Conservation (phyloP, 2,113 vertebrate species). For the Dunckerocampus dactyliophorus region DNA sequence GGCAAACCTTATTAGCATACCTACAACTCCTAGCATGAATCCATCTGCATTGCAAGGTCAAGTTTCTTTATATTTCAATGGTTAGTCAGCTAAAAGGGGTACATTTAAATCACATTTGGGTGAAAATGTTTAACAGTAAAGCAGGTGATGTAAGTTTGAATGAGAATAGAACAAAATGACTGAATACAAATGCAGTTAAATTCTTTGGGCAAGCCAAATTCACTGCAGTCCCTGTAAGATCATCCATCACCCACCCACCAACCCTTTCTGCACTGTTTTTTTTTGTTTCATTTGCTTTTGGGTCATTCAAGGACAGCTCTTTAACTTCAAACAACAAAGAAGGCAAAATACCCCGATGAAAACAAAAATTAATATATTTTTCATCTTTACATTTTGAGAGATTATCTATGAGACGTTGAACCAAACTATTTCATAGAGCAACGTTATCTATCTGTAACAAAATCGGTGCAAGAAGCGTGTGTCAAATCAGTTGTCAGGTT, state of each 20-base stretch:
- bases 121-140: not conserved
- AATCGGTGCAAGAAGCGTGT: not conserved
- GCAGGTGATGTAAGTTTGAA: not conserved
- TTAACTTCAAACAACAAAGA: not conserved
- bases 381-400: not conserved
- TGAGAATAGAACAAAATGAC: not conserved
- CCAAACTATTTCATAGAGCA: not conserved
- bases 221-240: not conserved
- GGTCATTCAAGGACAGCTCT: conserved; percentile 6
- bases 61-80: no score
- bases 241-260: conserved; percentile 5
- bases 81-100: no score
- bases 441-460: not conserved
- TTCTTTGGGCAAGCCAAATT: not conserved
- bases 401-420: not conserved
- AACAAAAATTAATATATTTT: not conserved
- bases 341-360: not conserved
- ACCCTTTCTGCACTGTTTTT: not conserved
- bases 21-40: no score
- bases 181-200: not conserved
- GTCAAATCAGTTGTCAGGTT: no score
- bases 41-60: no score
- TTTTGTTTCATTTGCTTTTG: not conserved
- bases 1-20: no score
- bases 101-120: not conserved